These are phyloP conservation scores for Urocynchramus pylzowi DNA, from an alignment of 2,113 vertebrate genomes.

Conservation along the genomic window DNA sequence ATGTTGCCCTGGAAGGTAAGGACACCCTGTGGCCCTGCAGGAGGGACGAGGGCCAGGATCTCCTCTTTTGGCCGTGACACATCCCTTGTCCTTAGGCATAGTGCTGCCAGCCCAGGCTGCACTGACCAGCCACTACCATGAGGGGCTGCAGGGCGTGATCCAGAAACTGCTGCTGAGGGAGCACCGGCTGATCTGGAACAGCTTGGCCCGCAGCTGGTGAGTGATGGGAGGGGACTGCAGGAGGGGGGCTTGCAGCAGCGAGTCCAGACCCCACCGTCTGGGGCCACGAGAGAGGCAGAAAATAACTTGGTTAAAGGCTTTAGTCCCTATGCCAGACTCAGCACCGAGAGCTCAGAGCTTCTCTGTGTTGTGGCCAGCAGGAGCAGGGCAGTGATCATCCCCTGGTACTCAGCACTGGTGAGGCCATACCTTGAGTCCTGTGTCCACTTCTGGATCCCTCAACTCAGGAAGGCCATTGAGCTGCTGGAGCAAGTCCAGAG, in stretches of 20 bases:
- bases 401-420: neutral
- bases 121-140: conserved; percentile 78
- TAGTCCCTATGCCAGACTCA: neutral
- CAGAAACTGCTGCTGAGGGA: conserved; percentile 82
- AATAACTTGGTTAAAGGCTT: neutral
- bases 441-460: neutral
- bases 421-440: neutral
- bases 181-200: conserved; percentile 85
- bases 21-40: neutral
- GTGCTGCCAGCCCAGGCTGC: conserved; percentile 75
- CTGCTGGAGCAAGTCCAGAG: neutral
- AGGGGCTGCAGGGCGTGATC: conserved; percentile 80
- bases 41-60: fast-evolving
- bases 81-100: conserved; percentile 64
- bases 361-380: neutral
- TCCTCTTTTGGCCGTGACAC: fast-evolving
- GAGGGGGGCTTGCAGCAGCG: neutral
- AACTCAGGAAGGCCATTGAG: neutral
- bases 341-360: neutral
- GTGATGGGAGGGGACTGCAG: neutral
- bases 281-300: neutral
- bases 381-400: neutral
- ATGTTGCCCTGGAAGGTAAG: conserved; percentile 85
- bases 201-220: conserved; percentile 80
- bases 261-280: neutral